Evolutionary conservation across 2,888 invertebrate genomes (phyloP), one percentile per base, ranked within the genome.

Genomic region (Ennomos quercinarius): DNA sequence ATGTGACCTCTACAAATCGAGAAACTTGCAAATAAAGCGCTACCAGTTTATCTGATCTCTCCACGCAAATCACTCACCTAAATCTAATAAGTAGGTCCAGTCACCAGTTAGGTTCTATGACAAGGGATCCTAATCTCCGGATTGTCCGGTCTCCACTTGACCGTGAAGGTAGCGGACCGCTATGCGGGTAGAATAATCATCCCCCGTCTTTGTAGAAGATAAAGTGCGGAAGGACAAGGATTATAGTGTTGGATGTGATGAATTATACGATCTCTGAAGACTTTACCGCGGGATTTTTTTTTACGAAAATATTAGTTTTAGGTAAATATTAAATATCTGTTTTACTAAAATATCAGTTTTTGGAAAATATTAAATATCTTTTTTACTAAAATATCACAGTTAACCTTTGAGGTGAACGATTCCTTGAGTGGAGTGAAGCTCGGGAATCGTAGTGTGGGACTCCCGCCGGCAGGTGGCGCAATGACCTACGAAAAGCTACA

Each of bases 161-260:
- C 78, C 75, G 68, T 74, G 71, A 77, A 72, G 75, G 78, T 74
- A 77, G 81, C 76, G 71, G 67, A 57, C 66, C 62, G 51, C 67
- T 70, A 80, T 81, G 81, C 82, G 82, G 82, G 82, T 57, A 66
- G 81, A 81, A 81, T 81, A 81, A 82, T 80, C 71, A 71, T 75
- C 70, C 63, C 57, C 61, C 66, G 70, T 68, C 71, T 76, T 77
- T 71, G 70, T 72, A 58, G 47, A 68, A 76, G 77, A 77, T 76
- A 76, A 78, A 77, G 72, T 76, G 61, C 57, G 61, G 64, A 64
- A 37, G 51, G 55, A 61, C 50, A 58, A 54, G 58, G 62, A 64
- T 52, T 62, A 63, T 58, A 60, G 61, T 60, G 67, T 63, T 57
- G 63, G 63, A 60, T 61, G 60, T 67, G 61, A 69, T 69, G 62